Conservation (phyloP, 2,888 invertebrate species). For the Drosophila cognata region DNA sequence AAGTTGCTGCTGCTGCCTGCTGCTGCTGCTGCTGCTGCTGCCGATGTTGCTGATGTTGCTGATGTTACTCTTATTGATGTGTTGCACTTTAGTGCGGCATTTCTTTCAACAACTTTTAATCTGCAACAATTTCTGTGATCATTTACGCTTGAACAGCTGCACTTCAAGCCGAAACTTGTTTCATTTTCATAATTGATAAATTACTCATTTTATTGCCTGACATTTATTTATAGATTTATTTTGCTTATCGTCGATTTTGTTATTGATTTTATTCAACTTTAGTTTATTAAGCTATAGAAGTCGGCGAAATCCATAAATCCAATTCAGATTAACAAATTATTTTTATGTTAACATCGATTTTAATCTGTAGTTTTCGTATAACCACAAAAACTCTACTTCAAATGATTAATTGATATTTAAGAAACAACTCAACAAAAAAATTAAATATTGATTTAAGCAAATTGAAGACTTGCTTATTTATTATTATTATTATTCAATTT, state of each 20-base stretch:
- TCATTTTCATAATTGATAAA: conserved; percentile 20
- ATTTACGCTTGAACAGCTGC: conserved; percentile 39
- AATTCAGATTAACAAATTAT: not conserved
- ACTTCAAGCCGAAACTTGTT: conserved; percentile 10
- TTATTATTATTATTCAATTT: no score
- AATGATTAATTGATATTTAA: not conserved
- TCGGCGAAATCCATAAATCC: not conserved
- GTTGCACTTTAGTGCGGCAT: conserved; percentile 55
- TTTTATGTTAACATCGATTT: not conserved
- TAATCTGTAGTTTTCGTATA: rapidly evolving
- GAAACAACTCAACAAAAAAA: not conserved
- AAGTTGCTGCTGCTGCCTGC: conserved; percentile 32
- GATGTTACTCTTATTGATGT: conserved; percentile 63
- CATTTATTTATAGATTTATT: conserved; percentile 6
- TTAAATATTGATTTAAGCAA: not conserved
- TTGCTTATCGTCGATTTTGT: not conserved
- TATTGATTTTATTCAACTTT: not conserved
- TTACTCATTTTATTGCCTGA: not conserved
- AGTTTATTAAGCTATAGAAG: not conserved
- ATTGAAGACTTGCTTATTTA: not conserved
- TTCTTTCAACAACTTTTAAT: conserved; percentile 51
- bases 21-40: conserved; percentile 11
- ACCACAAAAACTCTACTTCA: not conserved
- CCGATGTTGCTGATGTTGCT: conserved; percentile 23
- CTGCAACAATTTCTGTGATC: conserved; percentile 50